Evolutionary conservation across 1,140 invertebrate species (phyloP).

Genomic region (Leptinotarsa defecta): DNA sequence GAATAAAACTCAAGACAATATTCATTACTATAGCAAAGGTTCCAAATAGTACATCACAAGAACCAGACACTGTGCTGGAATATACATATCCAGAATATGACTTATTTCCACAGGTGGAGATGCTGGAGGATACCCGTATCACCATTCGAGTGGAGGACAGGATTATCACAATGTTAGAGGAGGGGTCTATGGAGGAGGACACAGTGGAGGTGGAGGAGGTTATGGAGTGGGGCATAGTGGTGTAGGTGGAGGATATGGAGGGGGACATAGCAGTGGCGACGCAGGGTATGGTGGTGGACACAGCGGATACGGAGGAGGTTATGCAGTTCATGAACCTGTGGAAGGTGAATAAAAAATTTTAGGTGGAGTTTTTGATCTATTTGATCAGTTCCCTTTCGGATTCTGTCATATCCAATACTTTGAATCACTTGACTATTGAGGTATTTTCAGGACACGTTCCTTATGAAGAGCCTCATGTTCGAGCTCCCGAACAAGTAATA

Average conservation of each 20-base stretch:
- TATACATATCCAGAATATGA: background rate
- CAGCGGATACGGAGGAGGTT: constrained; percentile 14
- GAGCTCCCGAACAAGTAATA: background rate
- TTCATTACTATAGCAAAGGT: too few species aligned
- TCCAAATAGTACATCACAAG: too few species aligned
- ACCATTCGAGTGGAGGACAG: background rate
- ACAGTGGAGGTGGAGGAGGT: constrained; percentile 1
- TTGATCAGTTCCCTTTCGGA: too few species aligned
- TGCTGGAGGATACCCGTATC: constrained; percentile 1
- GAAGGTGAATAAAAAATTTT: background rate
- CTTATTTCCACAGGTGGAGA: background rate
- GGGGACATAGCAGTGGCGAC: background rate
- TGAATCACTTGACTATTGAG: background rate
- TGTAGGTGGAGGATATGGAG: constrained; percentile 19
- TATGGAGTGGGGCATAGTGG: background rate
- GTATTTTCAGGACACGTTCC: background rate
- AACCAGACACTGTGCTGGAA: too few species aligned
- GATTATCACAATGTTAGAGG: background rate
- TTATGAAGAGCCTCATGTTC: background rate
- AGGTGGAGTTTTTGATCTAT: background rate
- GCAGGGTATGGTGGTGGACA: background rate
- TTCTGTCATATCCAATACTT: too few species aligned
- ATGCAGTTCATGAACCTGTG: constrained; percentile 7
- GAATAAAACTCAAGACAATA: too few species aligned
- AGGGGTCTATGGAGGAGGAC: background rate